phyloP scores from a whole-genome alignment of 53 echinoderm and acorn worm genomes.

The Actinopyga echinites region DNA sequence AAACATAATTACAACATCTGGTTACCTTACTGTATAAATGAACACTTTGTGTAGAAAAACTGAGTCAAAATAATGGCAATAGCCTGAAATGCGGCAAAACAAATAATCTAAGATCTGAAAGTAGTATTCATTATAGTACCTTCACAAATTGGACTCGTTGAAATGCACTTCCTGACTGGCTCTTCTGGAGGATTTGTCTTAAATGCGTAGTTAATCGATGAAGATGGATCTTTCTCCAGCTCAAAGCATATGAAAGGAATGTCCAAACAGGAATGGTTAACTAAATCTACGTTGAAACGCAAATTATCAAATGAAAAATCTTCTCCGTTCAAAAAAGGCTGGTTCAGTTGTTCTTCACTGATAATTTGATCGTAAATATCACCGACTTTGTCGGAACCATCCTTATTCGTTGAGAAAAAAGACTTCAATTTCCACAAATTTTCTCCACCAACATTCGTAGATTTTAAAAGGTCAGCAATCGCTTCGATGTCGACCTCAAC shows the following conservation, averaged over 20 bases:
- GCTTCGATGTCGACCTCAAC: constrained; percentile 14
- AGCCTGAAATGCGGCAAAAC: too few relatives aligned
- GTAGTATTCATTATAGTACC: background rate
- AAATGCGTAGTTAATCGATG: constrained; percentile 22
- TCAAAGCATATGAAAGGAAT: constrained; percentile 15
- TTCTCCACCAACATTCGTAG: constrained; percentile 25
- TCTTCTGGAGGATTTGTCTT: background rate
- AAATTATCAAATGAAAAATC: constrained; percentile 4
- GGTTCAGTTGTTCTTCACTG: constrained; percentile 1
- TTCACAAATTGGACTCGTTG: background rate
- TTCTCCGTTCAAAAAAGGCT: background rate
- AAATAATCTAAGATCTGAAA: too few relatives aligned
- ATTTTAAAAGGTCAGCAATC: background rate
- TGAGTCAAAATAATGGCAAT: too few relatives aligned
- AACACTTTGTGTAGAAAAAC: too few relatives aligned
- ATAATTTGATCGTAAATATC: background rate
- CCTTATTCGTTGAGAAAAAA: background rate
- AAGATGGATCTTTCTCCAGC: constrained; percentile 15
- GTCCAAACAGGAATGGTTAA: background rate
- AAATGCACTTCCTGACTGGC: background rate
- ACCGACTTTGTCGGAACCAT: constrained; percentile 3
- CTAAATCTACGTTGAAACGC: background rate
- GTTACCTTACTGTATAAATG: too few relatives aligned
- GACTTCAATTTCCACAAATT: constrained; percentile 15
- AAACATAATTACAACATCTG: too few relatives aligned